Conservation (phyloP, 2,888 invertebrate species). For the Luperina testacea region DNA sequence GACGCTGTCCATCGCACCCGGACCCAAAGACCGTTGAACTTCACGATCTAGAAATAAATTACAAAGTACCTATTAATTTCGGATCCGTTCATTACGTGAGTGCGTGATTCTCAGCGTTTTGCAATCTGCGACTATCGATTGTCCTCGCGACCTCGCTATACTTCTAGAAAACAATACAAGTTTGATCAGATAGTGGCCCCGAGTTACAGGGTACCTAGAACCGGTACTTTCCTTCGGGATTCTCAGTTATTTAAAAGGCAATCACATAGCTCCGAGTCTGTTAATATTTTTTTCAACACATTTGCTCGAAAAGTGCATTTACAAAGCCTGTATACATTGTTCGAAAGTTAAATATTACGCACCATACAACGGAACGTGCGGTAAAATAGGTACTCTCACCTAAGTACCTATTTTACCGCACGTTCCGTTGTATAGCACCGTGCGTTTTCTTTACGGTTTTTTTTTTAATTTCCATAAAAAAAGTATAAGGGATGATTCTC, state of each 20-base stretch:
- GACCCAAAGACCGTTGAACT: slow-evolving; percentile 46
- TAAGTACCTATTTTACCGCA: too few species aligned
- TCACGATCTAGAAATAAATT: slow-evolving; percentile 25
- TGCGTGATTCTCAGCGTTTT: slow-evolving; percentile 38
- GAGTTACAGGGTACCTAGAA: background rate
- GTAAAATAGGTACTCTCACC: too few species aligned
- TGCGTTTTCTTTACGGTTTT: too few species aligned
- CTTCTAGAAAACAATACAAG: slow-evolving; percentile 5
- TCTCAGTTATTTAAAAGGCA: background rate
- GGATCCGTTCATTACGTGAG: slow-evolving; percentile 6
- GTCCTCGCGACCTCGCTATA: slow-evolving; percentile 4
- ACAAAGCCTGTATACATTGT: too few species aligned
- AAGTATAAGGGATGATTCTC: too few species aligned
- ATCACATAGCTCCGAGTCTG: background rate
- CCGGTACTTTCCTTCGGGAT: background rate
- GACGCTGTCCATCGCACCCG: slow-evolving; percentile 13
- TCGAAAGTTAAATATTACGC: too few species aligned
- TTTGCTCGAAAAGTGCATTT: too few species aligned
- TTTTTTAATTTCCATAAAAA: too few species aligned
- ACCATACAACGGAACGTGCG: too few species aligned
- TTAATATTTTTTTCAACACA: too few species aligned
- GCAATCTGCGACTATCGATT: slow-evolving; percentile 12
- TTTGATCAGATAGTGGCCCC: background rate
- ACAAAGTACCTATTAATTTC: slow-evolving; percentile 27
- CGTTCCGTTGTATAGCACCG: too few species aligned